Base-by-base conservation (phyloP, 2,888 invertebrate species). In the Pristionchus exspectatus region DNA sequence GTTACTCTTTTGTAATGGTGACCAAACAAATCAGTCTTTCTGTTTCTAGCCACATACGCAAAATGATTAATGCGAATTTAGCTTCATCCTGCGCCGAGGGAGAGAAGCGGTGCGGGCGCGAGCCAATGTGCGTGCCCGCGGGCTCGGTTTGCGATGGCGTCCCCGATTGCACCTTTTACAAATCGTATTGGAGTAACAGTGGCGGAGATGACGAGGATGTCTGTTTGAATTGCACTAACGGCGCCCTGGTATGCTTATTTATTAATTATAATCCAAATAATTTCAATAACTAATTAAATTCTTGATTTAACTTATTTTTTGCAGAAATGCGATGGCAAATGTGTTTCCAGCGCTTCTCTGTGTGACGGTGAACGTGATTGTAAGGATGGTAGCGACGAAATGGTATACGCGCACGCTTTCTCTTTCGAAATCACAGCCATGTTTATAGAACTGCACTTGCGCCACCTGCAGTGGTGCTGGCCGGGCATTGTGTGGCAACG, bases 381-480 rank as follows among this genome's bases (percentile, higher is more conserved):
- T 84, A n/a, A 90, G 9, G 91, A 92, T 81, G 91, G 91, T 18
- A 88, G 89, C 21, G 92, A 92, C 44, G 92, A 92, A 88, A 87
- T 90, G 77, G 89, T 81, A n/a, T n/a, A n/a, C n/a, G n/a, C n/a
- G n/a, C n/a, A n/a, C n/a, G n/a, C n/a, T n/a, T n/a, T n/a, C 21
- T 3, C n/a, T 66, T 24, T 66, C n/a, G 66, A 27, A 30, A 21
- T 21, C 9, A 69, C 27, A 12, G 9, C 2, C 69, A 30, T 9
- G 27, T 59, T 89, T 91, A 4, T 30, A 93, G 93, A 90, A 90
- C 24, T 94, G 94, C 77, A 92, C 93, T 85, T 94, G 93, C 89
- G 88, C 90, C 59, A 74, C 91, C n/a, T 94, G 94, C 90, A 92
- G 92, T 27, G 92, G 93, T 33, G 90, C 90, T 0, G 86, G 91